A percentile compares a stretch with the other conserved stretches of the same genome.
Conservation (phyloP, 2,113 vertebrate species). For the Bufo gargarizans region DNA sequence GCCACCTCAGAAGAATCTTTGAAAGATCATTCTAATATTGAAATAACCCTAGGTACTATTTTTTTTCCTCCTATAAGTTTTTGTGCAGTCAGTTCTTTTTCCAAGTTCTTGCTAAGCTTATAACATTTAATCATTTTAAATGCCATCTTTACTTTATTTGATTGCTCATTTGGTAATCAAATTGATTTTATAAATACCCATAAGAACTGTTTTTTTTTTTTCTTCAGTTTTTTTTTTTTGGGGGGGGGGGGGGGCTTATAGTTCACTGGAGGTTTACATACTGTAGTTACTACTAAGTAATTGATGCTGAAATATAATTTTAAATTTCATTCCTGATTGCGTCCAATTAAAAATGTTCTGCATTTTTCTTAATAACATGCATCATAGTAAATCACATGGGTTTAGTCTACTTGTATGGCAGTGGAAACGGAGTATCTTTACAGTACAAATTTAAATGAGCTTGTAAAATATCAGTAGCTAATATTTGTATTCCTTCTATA, state of each 20-base stretch:
- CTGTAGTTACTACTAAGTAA: not conserved
- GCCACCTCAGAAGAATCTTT: not conserved
- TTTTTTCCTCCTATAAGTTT: not conserved
- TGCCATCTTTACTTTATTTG: not conserved
- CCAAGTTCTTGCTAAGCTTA: not conserved
- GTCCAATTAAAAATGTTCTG: constrained; percentile 9
- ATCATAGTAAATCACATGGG: not conserved
- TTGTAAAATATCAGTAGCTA: too few species aligned
- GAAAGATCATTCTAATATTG: constrained; percentile 21
- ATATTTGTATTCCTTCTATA: not conserved
- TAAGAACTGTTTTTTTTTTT: not conserved
- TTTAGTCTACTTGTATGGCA: not conserved
- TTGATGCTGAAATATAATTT: not conserved
- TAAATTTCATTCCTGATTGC: constrained; percentile 2
- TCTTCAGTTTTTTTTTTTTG: not conserved
- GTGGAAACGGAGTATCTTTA: not conserved
- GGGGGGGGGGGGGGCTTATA: not conserved
- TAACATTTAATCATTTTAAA: not conserved
- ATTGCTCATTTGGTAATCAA: constrained; percentile 8
- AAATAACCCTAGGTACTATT: not conserved
- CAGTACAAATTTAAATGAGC: not conserved
- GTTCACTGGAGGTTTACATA: not conserved
- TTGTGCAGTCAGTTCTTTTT: not conserved
- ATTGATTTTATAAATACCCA: not conserved
- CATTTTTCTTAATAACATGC: not conserved